A percentile compares a stretch with the other conserved stretches of the same genome.
Conservation (phyloP, 1,140 invertebrate species). For the Caerostris extrusa region DNA sequence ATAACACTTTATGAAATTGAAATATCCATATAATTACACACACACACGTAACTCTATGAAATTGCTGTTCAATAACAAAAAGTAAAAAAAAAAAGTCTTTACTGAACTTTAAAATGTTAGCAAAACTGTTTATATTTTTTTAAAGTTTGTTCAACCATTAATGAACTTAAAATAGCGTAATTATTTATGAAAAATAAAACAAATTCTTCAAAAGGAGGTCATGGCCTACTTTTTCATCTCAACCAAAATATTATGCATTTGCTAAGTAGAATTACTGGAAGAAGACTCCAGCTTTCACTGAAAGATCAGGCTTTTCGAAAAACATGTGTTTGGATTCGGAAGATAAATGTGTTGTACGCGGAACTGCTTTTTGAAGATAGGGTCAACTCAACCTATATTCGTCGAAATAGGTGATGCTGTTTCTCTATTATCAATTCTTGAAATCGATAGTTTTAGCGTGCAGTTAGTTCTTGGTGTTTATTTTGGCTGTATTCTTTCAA, state of each 20-base stretch:
- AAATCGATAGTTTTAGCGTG: not conserved
- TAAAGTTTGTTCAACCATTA: too few species aligned
- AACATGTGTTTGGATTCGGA: not conserved
- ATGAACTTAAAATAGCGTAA: too few species aligned
- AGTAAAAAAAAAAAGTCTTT: too few species aligned
- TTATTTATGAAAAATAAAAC: too few species aligned
- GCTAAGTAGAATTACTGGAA: not conserved
- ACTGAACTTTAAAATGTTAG: too few species aligned
- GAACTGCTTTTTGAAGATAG: not conserved
- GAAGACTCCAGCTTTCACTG: not conserved
- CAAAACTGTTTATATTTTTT: too few species aligned
- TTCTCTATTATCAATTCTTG: not conserved
- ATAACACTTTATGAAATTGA: too few species aligned
- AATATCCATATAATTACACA: too few species aligned
- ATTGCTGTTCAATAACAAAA: too few species aligned
- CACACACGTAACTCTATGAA: too few species aligned
- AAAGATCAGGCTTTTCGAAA: not conserved
- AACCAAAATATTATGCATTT: not conserved
- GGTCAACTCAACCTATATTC: not conserved
- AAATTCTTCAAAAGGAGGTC: too few species aligned
- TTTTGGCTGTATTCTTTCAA: not conserved
- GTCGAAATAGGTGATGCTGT: not conserved
- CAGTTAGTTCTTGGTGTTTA: not conserved
- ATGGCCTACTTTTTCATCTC: too few species aligned
- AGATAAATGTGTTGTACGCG: not conserved